A percentile compares a stretch with the other conserved stretches of the same genome.
Conservation (phyloP, 2,888 invertebrate species). For the Lamellibrachia columna region DNA sequence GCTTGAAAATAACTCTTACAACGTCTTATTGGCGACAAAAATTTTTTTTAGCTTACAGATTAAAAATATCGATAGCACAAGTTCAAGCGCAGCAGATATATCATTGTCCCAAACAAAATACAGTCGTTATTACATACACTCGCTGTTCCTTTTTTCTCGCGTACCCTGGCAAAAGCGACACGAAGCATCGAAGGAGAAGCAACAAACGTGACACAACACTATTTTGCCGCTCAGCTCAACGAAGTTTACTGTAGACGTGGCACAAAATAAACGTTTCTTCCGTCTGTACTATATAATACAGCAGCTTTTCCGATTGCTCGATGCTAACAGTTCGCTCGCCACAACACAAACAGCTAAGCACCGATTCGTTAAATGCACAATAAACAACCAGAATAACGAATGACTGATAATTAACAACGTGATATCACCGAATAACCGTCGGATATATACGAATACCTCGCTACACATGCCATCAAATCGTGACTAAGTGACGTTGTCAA, state of each 20-base stretch:
- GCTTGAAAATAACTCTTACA: too few species aligned
- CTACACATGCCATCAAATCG: conserved; percentile 5
- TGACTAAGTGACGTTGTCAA: not conserved
- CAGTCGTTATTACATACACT: too few species aligned
- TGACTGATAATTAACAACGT: not conserved
- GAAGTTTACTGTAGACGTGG: conserved; percentile 2
- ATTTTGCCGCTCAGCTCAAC: not conserved
- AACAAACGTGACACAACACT: not conserved
- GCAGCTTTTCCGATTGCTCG: conserved; percentile 11
- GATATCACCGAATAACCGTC: conserved; percentile 11
- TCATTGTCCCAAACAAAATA: too few species aligned
- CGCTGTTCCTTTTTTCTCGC: too few species aligned
- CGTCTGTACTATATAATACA: not conserved
- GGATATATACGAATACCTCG: not conserved
- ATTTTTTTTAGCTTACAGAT: too few species aligned
- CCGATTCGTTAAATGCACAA: conserved; percentile 6
- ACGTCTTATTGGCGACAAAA: too few species aligned
- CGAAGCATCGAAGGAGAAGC: not conserved
- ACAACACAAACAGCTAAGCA: not conserved
- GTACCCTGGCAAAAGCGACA: not conserved
- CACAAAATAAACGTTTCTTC: conserved; percentile 7
- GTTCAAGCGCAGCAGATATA: too few species aligned
- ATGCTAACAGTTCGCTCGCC: not conserved
- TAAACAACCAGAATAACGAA: not conserved
- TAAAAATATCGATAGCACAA: too few species aligned